Conservation (phyloP, 2,888 invertebrate species). For the Exephanes ischioxanthus region DNA sequence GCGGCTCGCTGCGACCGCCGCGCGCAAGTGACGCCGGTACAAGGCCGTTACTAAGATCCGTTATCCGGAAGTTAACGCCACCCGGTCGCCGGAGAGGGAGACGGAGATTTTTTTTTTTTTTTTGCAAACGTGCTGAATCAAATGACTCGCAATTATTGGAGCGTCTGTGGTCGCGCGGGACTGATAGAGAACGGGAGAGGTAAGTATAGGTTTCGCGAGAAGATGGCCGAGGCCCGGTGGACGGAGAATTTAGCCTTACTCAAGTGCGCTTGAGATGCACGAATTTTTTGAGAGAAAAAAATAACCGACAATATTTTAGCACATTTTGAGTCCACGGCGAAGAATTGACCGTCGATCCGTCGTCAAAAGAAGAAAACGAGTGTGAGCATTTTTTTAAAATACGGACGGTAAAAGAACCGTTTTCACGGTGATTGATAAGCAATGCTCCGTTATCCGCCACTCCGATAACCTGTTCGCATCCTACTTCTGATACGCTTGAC, state of each 20-base stretch:
- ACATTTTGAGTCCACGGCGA: too few species aligned
- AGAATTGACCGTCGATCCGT: too few species aligned
- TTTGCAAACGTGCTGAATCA: background rate
- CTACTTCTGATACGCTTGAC: too few species aligned
- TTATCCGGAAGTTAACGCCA: background rate
- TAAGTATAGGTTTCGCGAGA: constrained; percentile 13
- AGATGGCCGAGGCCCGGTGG: background rate
- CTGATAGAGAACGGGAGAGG: background rate
- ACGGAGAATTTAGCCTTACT: background rate
- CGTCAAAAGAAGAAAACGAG: too few species aligned
- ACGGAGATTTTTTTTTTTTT: background rate
- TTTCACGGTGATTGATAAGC: too few species aligned
- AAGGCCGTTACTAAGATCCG: constrained; percentile 3
- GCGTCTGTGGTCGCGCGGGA: background rate
- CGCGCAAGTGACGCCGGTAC: background rate
- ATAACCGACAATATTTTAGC: too few species aligned
- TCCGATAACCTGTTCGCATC: too few species aligned
- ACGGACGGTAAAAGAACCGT: too few species aligned
- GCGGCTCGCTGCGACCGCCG: background rate
- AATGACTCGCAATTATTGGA: constrained; percentile 4
- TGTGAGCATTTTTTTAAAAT: too few species aligned
- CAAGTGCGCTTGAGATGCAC: background rate
- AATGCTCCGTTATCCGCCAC: too few species aligned
- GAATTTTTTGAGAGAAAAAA: background rate
- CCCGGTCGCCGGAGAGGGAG: background rate